Evolutionary conservation across 1,140 invertebrate species (phyloP), one percentile per base, ranked within the genome.

Genomic region (Aphaenogaster floridana): DNA sequence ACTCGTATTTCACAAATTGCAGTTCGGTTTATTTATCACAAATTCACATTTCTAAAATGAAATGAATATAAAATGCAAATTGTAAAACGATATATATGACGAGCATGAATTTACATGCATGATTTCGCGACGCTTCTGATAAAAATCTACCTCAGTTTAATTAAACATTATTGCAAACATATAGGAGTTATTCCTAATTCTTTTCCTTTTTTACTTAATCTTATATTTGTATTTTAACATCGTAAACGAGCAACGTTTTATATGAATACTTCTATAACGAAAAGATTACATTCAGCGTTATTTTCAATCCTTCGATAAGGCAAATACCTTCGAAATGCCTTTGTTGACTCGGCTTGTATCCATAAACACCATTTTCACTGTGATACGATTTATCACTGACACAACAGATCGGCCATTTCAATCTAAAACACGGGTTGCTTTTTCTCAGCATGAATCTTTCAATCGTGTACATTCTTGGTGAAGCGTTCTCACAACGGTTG

Each of bases 331-430:
- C 91, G 87, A 93, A 96, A 50, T 92, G 74, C 9, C 91, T 93
- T 61, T 76, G 88, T 66, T 91, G 89, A 86, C 90, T 94, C 0
- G 96, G 95, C 86, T 94, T 95, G 84, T 96, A 96, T 48, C 97
- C 97, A 91, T 96, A 97, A 11, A 97, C 96, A 28, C 96, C 96
- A 64, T 94, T 95, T 48, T 96, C 95, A 93, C 96, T 96, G 84
- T 97, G 96, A 94, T 97, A 97, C 0, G 9, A 71, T 61, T 84
- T 48, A 52, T 28, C 1, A 48, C 4, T n/a, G 0, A 17, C 15
- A 21, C n/a, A 21, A 36, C 21, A 34, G 3, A 21, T 61, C 68
- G 59, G 17, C 45, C 76, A 64, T 71, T 9, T 28, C 57, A 74
- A 77, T 34, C 8, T 39, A 52, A 80, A 88, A 50, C 48, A 6